A percentile compares a stretch with the other conserved stretches of the same genome.
Conservation (phyloP, 2,113 vertebrate genomes). For the Sapajus apella region DNA sequence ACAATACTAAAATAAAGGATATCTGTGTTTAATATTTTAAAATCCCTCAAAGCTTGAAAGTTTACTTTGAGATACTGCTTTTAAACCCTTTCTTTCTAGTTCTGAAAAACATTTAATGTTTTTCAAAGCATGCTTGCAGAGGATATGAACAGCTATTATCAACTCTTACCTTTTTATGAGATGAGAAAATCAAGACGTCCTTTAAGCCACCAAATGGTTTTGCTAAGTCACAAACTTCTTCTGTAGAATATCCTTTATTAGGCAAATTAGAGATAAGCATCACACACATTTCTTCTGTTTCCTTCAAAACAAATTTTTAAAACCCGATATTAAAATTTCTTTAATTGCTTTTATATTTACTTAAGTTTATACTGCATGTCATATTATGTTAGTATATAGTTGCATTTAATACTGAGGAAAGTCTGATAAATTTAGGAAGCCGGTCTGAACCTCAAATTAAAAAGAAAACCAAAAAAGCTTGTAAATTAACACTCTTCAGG, state of each 20-base stretch:
- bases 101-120: not conserved
- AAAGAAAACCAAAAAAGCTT: not conserved
- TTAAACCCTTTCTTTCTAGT: not conserved
- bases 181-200: conserved; percentile 84
- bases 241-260: conserved; percentile 82
- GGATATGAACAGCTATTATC: not conserved
- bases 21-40: conserved; percentile 33
- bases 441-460: conserved; percentile 16
- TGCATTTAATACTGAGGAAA: conserved; percentile 36
- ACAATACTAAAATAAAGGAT: not conserved
- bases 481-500: not conserved
- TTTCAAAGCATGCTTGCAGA: not conserved
- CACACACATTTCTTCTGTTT: conserved; percentile 81
- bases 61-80: conserved; percentile 15
- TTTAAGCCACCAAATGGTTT: conserved; percentile 85
- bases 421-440: not conserved
- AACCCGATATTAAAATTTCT: conserved; percentile 34
- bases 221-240: conserved; percentile 86
- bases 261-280: conserved; percentile 87
- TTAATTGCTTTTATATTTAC: conserved; percentile 25
- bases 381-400: conserved; percentile 1
- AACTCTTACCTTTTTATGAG: conserved; percentile 86
- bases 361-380: conserved; percentile 23
- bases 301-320: conserved; percentile 76
- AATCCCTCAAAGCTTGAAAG: conserved; percentile 1